A percentile compares a stretch with the other conserved stretches of the same genome.
phyloP scores from a whole-genome alignment of 2,113 vertebrate species.

The Anarhynchus alexandrinus region DNA sequence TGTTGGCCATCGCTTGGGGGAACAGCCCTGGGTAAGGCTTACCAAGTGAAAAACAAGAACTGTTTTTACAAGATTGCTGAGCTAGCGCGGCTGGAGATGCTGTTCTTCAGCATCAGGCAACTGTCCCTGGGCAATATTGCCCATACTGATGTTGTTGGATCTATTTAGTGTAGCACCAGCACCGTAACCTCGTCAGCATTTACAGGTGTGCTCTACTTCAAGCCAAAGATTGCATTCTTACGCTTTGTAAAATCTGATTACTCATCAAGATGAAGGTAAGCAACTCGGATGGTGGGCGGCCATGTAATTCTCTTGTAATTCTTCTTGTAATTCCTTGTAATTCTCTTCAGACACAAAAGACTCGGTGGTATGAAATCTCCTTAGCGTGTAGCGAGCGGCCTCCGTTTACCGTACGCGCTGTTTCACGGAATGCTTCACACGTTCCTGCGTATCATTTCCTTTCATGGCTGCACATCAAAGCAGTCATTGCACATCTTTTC shows the following conservation, averaged over 20 bases:
- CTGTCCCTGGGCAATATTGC: background rate
- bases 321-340: too few species aligned
- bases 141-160: rapidly evolving
- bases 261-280: background rate
- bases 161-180: background rate
- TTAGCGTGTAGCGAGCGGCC: rapidly evolving
- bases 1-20: background rate
- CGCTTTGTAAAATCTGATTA: background rate
- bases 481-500: background rate
- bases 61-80: background rate
- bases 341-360: background rate
- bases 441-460: background rate
- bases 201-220: background rate
- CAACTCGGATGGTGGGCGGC: background rate
- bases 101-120: background rate
- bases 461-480: background rate
- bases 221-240: background rate
- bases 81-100: background rate
- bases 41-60: background rate
- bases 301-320: too few species aligned
- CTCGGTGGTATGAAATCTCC: background rate
- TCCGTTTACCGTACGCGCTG: background rate
- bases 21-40: background rate
- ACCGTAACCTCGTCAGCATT: background rate
- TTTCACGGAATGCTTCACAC: rapidly evolving